Evolutionary conservation across 2,797 vertebrate genomes (phyloP).

Genomic region (Margarornis squamiger): DNA sequence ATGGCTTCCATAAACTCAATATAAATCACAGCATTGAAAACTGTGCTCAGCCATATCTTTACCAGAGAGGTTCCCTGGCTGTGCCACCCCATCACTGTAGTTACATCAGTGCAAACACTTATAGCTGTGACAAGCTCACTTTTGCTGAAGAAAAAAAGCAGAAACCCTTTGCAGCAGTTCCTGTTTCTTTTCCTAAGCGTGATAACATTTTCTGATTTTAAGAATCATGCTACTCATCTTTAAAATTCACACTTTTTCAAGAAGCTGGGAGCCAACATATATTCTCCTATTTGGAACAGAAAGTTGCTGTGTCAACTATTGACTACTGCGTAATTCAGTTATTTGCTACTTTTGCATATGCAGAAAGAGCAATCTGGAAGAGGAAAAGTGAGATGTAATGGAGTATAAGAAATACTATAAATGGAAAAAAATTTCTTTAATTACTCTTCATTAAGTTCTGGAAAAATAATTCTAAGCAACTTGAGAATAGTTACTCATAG

Average conservation of each 20-base stretch:
- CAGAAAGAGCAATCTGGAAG: background rate
- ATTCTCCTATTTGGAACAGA: background rate
- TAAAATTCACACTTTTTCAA: background rate
- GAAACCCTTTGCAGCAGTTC: background rate
- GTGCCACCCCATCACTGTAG: background rate
- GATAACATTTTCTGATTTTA: background rate
- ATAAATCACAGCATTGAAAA: background rate
- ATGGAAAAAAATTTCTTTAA: background rate
- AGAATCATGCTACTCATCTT: background rate
- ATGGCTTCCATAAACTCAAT: background rate
- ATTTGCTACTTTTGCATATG: background rate
- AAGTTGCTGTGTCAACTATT: background rate
- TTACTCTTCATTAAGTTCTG: background rate
- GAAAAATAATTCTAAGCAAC: background rate
- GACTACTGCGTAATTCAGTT: background rate
- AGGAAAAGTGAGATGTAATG: background rate
- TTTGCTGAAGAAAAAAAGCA: background rate
- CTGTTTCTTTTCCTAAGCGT: background rate
- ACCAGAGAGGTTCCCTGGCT: background rate
- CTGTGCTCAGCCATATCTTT: background rate
- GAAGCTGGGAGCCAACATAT: background rate
- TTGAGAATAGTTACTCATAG: background rate
- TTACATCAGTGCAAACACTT: background rate
- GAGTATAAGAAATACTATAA: background rate
- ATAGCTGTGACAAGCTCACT: background rate